Percentiles rank a stretch among this genome's conserved stretches.
Evolutionary conservation across 2,888 invertebrate genomes (phyloP).

Genomic region (Ormyrus labotus): DNA sequence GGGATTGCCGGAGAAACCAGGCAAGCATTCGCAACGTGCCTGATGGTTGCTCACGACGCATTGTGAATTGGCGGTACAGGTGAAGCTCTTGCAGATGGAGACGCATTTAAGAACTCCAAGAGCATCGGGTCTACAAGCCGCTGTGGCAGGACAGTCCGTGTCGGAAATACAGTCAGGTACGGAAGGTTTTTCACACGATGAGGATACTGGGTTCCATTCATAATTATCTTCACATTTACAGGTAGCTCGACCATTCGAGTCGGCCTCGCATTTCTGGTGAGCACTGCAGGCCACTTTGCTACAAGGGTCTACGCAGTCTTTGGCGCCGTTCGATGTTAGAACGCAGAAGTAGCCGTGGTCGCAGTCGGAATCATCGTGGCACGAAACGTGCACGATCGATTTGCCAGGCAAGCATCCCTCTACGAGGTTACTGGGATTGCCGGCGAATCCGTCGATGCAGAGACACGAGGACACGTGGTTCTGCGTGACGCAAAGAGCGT

Average conservation of each 20-base stretch:
- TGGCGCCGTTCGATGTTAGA: constrained; percentile 79
- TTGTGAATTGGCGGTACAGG: constrained; percentile 89
- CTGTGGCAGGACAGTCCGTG: constrained; percentile 82
- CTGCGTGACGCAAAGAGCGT: constrained; percentile 90
- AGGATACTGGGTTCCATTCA: constrained; percentile 89
- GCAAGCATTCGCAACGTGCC: constrained; percentile 89
- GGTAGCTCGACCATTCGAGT: constrained; percentile 82
- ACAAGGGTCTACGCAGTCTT: constrained; percentile 87
- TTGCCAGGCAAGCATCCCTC: constrained; percentile 87
- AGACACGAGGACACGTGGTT: constrained; percentile 91
- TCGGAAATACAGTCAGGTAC: constrained; percentile 88
- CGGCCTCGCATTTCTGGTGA: constrained; percentile 87
- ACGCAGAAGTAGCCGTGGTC: constrained; percentile 83
- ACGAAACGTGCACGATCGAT: constrained; percentile 79
- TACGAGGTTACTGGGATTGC: constrained; percentile 88
- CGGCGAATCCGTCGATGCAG: constrained; percentile 88
- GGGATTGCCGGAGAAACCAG: constrained; percentile 92
- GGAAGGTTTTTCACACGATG: constrained; percentile 90
- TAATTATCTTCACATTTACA: constrained; percentile 88
- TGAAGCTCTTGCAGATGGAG: constrained; percentile 86
- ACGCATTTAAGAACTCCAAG: constrained; percentile 90
- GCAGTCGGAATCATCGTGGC: constrained; percentile 85
- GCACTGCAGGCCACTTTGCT: constrained; percentile 88
- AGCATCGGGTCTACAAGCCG: constrained; percentile 89
- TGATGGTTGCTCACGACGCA: constrained; percentile 85